These are phyloP conservation scores for Tyria jacobaeae DNA, from an alignment of 2,888 invertebrate species.

Conservation along the genomic window DNA sequence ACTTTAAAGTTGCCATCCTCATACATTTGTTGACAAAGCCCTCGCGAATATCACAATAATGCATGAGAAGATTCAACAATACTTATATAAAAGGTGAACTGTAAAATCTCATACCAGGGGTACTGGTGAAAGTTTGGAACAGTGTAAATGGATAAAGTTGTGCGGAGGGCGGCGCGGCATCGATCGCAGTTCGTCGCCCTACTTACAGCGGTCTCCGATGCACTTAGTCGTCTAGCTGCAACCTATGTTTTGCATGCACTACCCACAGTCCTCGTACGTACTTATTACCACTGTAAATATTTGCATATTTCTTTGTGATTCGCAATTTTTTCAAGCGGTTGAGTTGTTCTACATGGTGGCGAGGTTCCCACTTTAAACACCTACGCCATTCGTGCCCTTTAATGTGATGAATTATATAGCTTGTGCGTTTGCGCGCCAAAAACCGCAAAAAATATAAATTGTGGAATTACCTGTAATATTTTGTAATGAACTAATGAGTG, in stretches of 20 bases:
- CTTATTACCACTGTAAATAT: conserved; percentile 39
- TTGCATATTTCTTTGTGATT: conserved; percentile 24
- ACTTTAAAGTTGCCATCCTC: neutral
- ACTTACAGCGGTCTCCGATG: conserved; percentile 81
- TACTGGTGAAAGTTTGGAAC: conserved; percentile 77
- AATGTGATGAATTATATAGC: no score
- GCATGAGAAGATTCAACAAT: neutral
- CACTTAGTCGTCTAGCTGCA: conserved; percentile 74
- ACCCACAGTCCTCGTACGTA: conserved; percentile 32
- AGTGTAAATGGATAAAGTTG: conserved; percentile 84
- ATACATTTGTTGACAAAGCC: neutral
- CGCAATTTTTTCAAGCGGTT: neutral
- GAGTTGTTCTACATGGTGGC: neutral
- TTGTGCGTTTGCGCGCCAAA: no score
- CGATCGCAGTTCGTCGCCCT: conserved; percentile 86
- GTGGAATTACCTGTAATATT: no score
- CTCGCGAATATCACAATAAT: neutral
- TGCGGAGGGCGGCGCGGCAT: conserved; percentile 78
- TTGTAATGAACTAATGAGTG: no score
- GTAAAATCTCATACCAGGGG: neutral
- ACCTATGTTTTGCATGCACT: conserved; percentile 65
- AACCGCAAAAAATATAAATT: no score
- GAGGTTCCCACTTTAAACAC: no score
- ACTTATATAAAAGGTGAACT: neutral
- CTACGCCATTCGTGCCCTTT: no score